These are phyloP conservation scores for Gortyna flavago DNA, from an alignment of 2,888 invertebrate genomes.

Conservation along the genomic window DNA sequence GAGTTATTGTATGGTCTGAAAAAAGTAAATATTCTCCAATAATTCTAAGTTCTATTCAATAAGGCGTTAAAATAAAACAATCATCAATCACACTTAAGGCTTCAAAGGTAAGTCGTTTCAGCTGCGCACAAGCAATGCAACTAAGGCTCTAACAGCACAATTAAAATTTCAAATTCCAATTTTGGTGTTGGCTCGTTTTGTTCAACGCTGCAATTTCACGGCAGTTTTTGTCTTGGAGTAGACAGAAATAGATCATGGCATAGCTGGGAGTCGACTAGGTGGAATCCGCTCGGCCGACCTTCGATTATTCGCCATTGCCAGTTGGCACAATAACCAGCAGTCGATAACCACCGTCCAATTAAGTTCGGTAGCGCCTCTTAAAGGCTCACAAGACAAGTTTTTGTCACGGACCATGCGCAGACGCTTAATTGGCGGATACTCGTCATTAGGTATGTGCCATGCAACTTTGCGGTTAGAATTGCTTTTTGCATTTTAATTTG, in stretches of 20 bases:
- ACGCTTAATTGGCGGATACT: conserved; percentile 87
- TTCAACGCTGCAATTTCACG: conserved; percentile 69
- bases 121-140: conserved; percentile 53
- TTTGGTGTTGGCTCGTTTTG: conserved; percentile 74
- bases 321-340: conserved; percentile 79
- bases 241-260: conserved; percentile 77
- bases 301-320: conserved; percentile 78
- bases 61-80: conserved; percentile 65
- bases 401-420: conserved; percentile 78
- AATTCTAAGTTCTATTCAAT: conserved; percentile 56
- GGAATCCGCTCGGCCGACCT: conserved; percentile 75
- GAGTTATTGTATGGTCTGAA: conserved; percentile 12
- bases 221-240: conserved; percentile 71
- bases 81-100: conserved; percentile 71
- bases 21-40: conserved; percentile 22
- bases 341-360: conserved; percentile 86
- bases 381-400: conserved; percentile 83
- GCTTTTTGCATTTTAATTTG: conserved; percentile 69
- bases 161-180: conserved; percentile 80
- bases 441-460: conserved; percentile 83
- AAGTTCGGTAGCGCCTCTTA: conserved; percentile 88
- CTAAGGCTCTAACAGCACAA: conserved; percentile 71
- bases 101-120: conserved; percentile 63
- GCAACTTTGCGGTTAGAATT: conserved; percentile 75
- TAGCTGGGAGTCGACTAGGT: conserved; percentile 54